Percentiles rank a stretch among this genome's conserved stretches.
Conservation (phyloP, 2,797 vertebrate species). For the Poecilia gillii region DNA sequence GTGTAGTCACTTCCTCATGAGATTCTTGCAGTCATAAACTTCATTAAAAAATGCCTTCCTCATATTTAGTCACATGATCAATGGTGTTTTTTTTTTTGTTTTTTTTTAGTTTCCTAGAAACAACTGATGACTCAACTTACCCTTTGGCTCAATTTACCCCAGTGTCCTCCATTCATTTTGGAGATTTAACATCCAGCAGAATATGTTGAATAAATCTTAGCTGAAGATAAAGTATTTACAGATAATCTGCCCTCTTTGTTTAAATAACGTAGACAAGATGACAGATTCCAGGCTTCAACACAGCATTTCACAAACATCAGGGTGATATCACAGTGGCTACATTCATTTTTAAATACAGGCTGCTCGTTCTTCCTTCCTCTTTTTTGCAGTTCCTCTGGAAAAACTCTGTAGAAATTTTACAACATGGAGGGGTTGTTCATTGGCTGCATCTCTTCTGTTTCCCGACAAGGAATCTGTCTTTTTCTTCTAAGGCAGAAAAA, state of each 20-base stretch:
- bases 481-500: background rate
- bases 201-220: background rate
- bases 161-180: background rate
- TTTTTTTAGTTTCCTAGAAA: no score
- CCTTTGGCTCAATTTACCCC: no score
- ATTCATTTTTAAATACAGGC: background rate
- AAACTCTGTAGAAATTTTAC: background rate
- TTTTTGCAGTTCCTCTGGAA: background rate
- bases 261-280: background rate
- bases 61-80: no score
- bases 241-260: background rate
- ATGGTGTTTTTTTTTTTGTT: no score
- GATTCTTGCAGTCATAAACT: no score
- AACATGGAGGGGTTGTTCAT: background rate
- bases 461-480: accelerated
- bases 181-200: background rate
- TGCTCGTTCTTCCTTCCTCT: background rate
- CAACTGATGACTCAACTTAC: no score
- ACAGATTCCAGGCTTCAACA: background rate
- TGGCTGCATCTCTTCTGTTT: background rate
- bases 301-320: background rate
- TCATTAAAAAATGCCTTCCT: no score
- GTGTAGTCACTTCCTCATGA: no score
- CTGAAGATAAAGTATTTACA: background rate
- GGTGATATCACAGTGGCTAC: background rate